Evolutionary conservation across 2,797 vertebrate genomes (phyloP).

Genomic region (Sciaenops ocellatus): DNA sequence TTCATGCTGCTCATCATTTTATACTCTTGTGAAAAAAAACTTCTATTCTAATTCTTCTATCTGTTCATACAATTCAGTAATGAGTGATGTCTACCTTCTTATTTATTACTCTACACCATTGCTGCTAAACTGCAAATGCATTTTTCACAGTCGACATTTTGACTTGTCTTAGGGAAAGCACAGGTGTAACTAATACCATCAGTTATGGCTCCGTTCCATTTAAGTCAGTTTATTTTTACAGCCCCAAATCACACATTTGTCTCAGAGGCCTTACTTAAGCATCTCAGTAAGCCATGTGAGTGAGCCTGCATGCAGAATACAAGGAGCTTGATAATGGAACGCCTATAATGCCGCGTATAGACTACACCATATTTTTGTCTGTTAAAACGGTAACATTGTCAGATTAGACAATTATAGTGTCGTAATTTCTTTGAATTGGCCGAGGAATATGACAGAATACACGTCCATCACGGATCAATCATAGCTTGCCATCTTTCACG

Average conservation of each 20-base stretch:
- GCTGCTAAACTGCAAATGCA: neutral
- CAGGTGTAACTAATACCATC: constrained; percentile 6
- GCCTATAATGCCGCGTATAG: no score
- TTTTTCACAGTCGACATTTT: constrained; percentile 20
- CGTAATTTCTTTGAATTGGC: neutral
- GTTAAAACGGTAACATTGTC: neutral
- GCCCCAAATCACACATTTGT: constrained; percentile 1
- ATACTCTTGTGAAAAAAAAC: neutral
- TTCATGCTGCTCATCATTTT: neutral
- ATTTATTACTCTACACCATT: neutral
- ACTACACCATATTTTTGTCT: no score
- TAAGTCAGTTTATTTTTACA: neutral
- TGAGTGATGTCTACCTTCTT: neutral
- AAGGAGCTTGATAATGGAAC: neutral
- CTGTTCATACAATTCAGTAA: neutral
- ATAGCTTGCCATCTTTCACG: no score
- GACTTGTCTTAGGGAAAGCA: neutral
- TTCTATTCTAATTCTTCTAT: neutral
- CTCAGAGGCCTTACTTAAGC: neutral
- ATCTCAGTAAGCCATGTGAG: neutral
- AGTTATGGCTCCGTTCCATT: neutral
- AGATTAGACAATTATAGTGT: neutral
- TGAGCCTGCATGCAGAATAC: neutral
- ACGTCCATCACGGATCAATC: neutral
- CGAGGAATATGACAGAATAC: neutral